A percentile compares a stretch with the other conserved stretches of the same genome.
Evolutionary conservation across 1,140 invertebrate genomes (phyloP).

Genomic region (Eriosoma lanigerum): DNA sequence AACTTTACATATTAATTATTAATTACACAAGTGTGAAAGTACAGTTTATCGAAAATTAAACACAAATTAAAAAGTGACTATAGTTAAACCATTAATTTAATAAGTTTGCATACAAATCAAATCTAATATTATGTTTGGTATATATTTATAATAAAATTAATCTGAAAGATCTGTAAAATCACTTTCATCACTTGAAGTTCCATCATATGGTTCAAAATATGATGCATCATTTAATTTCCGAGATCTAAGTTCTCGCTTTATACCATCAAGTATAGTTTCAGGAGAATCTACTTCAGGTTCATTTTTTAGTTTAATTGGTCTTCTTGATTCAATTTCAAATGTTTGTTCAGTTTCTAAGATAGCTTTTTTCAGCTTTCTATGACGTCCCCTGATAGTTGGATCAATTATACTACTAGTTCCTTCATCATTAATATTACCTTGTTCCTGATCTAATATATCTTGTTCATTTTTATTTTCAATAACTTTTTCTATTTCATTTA

Average conservation of each 20-base stretch:
- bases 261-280: neutral
- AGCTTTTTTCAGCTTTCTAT: neutral
- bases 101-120: no score
- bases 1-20: no score
- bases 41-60: neutral
- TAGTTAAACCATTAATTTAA: neutral
- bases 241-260: slow-evolving; percentile 31
- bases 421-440: neutral
- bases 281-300: neutral
- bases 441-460: neutral
- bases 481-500: neutral
- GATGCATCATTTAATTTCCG: slow-evolving; percentile 1
- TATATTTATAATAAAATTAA: neutral
- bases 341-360: neutral
- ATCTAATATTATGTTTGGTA: no score
- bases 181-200: slow-evolving; percentile 7
- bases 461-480: neutral
- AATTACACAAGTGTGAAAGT: no score
- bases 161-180: slow-evolving; percentile 29
- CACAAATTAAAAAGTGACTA: neutral
- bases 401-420: neutral
- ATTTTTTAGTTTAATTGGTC: slow-evolving; percentile 18
- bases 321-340: slow-evolving; percentile 1
- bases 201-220: slow-evolving; percentile 46
- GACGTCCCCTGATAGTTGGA: neutral